A percentile compares a stretch with the other conserved stretches of the same genome.
Conservation (phyloP, 2,888 invertebrate genomes). For the Mechanitis messenoides region DNA sequence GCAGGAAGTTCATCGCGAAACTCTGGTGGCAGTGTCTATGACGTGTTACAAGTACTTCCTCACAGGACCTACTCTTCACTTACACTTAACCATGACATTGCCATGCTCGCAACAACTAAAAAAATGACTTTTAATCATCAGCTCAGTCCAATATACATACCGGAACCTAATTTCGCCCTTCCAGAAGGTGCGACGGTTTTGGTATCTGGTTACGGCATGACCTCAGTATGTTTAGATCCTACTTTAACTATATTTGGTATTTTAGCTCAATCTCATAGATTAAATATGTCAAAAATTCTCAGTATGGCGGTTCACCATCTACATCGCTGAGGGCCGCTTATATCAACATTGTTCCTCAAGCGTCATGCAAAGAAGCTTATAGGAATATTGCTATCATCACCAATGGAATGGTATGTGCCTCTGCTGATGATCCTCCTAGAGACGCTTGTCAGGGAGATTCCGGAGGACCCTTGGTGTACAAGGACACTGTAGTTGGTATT, state of each 20-base stretch:
- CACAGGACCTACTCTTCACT: slow-evolving; percentile 48
- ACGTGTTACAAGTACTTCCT: slow-evolving; percentile 41
- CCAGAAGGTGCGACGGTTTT: slow-evolving; percentile 52
- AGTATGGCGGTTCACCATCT: slow-evolving; percentile 56
- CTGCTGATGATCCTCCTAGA: slow-evolving; percentile 45
- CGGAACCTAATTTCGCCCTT: slow-evolving; percentile 39
- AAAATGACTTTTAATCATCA: slow-evolving; percentile 44
- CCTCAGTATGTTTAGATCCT: slow-evolving; percentile 36
- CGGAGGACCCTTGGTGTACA: slow-evolving; percentile 76
- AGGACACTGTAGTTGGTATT: slow-evolving; percentile 65
- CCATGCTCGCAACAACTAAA: slow-evolving; percentile 45
- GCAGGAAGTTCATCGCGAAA: slow-evolving; percentile 53
- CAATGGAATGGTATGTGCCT: slow-evolving; percentile 66
- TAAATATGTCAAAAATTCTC: slow-evolving; percentile 14
- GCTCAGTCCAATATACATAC: slow-evolving; percentile 44
- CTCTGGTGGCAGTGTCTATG: slow-evolving; percentile 52
- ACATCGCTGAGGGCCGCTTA: slow-evolving; percentile 51
- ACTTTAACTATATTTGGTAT: not conserved
- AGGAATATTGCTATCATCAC: slow-evolving; percentile 46
- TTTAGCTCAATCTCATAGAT: not conserved
- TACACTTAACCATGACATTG: slow-evolving; percentile 59
- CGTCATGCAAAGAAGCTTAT: slow-evolving; percentile 56
- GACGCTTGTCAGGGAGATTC: slow-evolving; percentile 77
- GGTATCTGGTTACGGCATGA: slow-evolving; percentile 63
- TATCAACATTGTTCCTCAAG: slow-evolving; percentile 58